phyloP scores from a whole-genome alignment of 2,888 invertebrate species.

The Eupithecia tripunctaria region DNA sequence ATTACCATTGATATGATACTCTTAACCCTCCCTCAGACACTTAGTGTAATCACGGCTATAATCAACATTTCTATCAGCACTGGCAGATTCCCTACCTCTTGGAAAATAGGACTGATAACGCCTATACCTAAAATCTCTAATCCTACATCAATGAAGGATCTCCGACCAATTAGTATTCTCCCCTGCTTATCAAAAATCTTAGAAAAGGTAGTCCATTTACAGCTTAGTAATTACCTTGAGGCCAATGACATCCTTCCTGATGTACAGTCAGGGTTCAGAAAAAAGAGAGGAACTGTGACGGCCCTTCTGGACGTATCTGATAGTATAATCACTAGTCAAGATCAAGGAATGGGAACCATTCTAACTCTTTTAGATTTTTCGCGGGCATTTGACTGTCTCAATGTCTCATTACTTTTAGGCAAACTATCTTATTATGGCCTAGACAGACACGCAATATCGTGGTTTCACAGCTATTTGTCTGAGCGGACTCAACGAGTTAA shows the following conservation, averaged over 20 bases:
- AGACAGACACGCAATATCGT: too few relatives aligned
- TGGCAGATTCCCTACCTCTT: not conserved
- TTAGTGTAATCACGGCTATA: not conserved
- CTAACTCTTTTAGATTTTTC: too few relatives aligned
- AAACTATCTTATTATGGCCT: too few relatives aligned
- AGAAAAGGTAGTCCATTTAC: not conserved
- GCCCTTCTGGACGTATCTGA: too few relatives aligned
- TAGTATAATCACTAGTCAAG: too few relatives aligned
- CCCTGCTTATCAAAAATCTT: not conserved
- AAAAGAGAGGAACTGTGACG: not conserved
- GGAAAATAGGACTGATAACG: conserved; percentile 1
- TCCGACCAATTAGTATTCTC: not conserved
- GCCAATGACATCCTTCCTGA: not conserved
- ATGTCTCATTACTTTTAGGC: too few relatives aligned
- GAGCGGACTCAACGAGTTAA: too few relatives aligned
- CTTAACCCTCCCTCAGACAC: not conserved
- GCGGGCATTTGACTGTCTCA: too few relatives aligned
- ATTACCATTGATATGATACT: not conserved
- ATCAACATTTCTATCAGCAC: not conserved
- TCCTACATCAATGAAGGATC: not conserved
- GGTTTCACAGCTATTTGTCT: too few relatives aligned
- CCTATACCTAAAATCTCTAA: not conserved
- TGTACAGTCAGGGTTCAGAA: not conserved
- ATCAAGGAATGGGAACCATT: too few relatives aligned
- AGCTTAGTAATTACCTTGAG: not conserved